Conservation (phyloP, 2,797 vertebrate genomes). For the Molothrus aeneus region DNA sequence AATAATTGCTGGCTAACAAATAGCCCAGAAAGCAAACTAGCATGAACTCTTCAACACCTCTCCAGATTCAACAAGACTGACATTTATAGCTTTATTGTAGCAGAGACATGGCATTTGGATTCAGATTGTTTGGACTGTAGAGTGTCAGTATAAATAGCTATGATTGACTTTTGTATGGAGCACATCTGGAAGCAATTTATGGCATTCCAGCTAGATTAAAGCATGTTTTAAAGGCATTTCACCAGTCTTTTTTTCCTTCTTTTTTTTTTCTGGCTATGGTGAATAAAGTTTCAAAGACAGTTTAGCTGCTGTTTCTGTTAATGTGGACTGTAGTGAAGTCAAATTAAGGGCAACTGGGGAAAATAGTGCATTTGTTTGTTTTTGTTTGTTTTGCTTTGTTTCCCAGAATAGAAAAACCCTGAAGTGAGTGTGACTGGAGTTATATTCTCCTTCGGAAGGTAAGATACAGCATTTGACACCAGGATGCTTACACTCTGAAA, state of each 20-base stretch:
- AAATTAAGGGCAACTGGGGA: constrained; percentile 82
- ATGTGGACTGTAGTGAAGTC: constrained; percentile 80
- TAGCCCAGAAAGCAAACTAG: constrained; percentile 75
- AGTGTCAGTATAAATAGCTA: constrained; percentile 84
- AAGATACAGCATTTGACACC: constrained; percentile 28
- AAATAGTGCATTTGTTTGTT: constrained; percentile 65
- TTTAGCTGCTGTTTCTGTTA: constrained; percentile 84
- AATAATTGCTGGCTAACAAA: constrained; percentile 75
- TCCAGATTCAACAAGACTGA: constrained; percentile 84
- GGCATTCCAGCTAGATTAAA: constrained; percentile 88
- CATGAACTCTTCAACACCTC: constrained; percentile 83
- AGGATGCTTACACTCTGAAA: constrained; percentile 25
- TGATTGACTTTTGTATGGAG: constrained; percentile 84
- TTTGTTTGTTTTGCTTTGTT: constrained; percentile 69
- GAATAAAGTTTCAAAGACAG: constrained; percentile 86
- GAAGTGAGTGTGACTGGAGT: constrained; percentile 57
- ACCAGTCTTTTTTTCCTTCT: constrained; percentile 73
- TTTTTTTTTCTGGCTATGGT: constrained; percentile 73
- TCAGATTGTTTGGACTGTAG: constrained; percentile 82
- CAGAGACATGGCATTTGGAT: constrained; percentile 79
- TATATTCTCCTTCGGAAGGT: constrained; percentile 49
- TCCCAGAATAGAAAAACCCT: constrained; percentile 70
- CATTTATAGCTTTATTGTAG: constrained; percentile 81
- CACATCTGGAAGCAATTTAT: constrained; percentile 91
- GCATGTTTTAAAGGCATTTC: constrained; percentile 85